Conservation (phyloP, 2,113 vertebrate species). For the Corythoichthys intestinalis region DNA sequence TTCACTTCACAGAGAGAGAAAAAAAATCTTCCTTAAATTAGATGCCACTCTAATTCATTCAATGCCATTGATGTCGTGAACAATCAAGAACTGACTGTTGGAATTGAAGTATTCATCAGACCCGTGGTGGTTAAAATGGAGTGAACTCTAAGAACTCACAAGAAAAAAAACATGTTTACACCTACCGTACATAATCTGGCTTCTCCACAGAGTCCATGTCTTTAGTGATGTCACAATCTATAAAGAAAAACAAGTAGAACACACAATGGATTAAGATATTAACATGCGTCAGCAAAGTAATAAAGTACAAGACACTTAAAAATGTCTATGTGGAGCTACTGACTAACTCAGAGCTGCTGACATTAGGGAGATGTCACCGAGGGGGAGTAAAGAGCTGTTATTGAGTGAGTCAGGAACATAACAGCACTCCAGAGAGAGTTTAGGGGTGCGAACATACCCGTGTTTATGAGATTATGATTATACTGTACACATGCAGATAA, state of each 20-base stretch:
- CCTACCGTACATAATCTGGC: conserved; percentile 66
- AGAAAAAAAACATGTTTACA: conserved; percentile 20
- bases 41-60: too few relatives aligned
- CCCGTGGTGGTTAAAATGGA: background rate
- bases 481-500: conserved; percentile 26
- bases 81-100: too few relatives aligned
- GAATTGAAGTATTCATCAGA: background rate
- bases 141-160: conserved; percentile 3
- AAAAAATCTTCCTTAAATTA: background rate
- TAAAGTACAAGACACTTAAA: background rate
- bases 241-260: conserved; percentile 13
- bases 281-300: background rate
- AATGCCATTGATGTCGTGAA: too few relatives aligned
- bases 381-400: conserved; percentile 55
- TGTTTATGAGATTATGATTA: conserved; percentile 47
- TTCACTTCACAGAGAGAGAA: background rate
- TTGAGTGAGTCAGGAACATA: conserved; percentile 56
- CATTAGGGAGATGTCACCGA: conserved; percentile 48
- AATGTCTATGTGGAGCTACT: background rate
- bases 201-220: conserved; percentile 55
- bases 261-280: background rate
- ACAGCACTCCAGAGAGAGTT: conserved; percentile 43
- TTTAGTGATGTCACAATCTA: conserved; percentile 56
- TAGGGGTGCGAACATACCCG: conserved; percentile 27
- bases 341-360: conserved; percentile 27